phyloP scores from a whole-genome alignment of 2,888 invertebrate species.

The Lithodes maja region DNA sequence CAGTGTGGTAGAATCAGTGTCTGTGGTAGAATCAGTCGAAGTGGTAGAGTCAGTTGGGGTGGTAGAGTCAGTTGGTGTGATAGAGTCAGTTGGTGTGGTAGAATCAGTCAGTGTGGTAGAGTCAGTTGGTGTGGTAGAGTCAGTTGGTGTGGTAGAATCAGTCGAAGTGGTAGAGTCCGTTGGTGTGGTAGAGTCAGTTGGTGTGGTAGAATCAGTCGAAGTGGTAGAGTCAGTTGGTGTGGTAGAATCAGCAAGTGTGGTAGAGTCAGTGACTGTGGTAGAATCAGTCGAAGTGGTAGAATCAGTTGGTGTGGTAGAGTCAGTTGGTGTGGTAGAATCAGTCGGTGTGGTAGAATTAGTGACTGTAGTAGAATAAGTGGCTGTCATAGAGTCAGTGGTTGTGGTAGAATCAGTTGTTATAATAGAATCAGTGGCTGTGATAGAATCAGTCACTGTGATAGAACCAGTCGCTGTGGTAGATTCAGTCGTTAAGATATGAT shows the following conservation, averaged over 20 bases:
- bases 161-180: background rate
- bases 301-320: background rate
- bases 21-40: background rate
- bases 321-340: background rate
- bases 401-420: conserved; percentile 7
- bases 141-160: background rate
- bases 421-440: background rate
- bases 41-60: background rate
- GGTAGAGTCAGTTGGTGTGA: background rate
- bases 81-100: background rate
- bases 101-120: background rate
- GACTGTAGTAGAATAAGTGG: background rate
- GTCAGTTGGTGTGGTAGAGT: background rate
- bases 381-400: background rate
- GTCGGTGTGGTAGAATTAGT: background rate
- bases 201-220: too few relatives aligned
- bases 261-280: background rate
- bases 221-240: background rate
- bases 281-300: background rate
- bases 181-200: background rate
- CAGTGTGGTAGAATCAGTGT: background rate
- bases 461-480: background rate
- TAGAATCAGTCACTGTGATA: background rate
- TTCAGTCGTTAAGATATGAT: background rate
- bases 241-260: background rate